These are phyloP conservation scores for Teleiodes luculella DNA, from an alignment of 2,888 invertebrate genomes.

Conservation along the genomic window DNA sequence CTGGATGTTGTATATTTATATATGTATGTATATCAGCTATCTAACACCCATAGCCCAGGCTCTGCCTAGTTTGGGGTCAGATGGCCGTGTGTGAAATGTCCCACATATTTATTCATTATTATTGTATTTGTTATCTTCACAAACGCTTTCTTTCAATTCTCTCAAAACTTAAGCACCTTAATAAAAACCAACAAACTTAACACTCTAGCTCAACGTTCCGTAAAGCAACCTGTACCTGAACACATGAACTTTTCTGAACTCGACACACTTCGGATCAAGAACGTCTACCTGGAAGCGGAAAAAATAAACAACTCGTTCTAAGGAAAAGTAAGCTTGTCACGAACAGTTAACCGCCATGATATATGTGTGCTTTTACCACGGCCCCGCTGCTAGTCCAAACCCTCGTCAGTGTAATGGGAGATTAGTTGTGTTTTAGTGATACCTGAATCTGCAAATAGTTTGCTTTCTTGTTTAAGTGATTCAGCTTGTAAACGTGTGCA, in stretches of 20 bases:
- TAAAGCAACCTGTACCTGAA: background rate
- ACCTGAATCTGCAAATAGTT: background rate
- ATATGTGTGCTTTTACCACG: constrained; percentile 46
- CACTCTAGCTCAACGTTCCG: background rate
- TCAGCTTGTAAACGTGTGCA: too few relatives aligned
- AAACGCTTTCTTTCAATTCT: too few relatives aligned
- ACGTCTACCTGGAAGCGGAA: background rate
- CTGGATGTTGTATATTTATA: too few relatives aligned
- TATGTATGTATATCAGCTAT: too few relatives aligned
- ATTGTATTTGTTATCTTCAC: too few relatives aligned
- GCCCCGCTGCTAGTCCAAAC: constrained; percentile 38
- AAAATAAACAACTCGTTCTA: constrained; percentile 7
- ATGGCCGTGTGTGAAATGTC: too few relatives aligned
- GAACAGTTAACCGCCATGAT: constrained; percentile 41
- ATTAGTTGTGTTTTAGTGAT: constrained; percentile 45
- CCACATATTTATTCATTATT: too few relatives aligned
- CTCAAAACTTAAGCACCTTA: too few relatives aligned
- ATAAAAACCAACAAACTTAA: background rate
- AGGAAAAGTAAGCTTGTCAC: constrained; percentile 30
- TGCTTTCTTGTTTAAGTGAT: too few relatives aligned
- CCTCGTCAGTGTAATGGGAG: constrained; percentile 49
- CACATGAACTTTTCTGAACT: background rate
- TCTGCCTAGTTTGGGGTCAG: too few relatives aligned
- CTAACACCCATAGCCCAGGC: too few relatives aligned
- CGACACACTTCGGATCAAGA: background rate